These are phyloP conservation scores for Prosopocoilus inquinatus DNA, from an alignment of 2,888 invertebrate species.

Conservation along the genomic window DNA sequence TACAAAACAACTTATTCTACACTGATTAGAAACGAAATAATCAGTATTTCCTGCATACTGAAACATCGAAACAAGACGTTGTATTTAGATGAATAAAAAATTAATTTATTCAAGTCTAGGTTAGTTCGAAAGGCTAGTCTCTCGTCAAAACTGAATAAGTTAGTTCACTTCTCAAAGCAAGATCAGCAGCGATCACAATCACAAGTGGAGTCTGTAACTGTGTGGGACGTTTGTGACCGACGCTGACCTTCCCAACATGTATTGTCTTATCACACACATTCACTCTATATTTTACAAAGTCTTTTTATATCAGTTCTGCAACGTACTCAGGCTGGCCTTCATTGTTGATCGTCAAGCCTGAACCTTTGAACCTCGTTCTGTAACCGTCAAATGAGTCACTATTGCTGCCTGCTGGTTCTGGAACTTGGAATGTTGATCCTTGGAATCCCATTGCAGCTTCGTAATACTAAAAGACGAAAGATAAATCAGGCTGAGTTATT, in stretches of 20 bases:
- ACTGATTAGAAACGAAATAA: neutral
- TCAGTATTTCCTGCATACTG: neutral
- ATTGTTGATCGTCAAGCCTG: constrained; percentile 56
- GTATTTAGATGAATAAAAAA: neutral
- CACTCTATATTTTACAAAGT: constrained; percentile 16
- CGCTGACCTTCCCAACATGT: constrained; percentile 20
- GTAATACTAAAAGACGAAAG: constrained; percentile 53
- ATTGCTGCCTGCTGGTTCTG: constrained; percentile 54
- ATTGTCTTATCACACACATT: constrained; percentile 34
- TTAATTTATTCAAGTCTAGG: neutral
- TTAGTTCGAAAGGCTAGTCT: no score
- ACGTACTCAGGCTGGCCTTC: constrained; percentile 62
- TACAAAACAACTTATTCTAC: neutral
- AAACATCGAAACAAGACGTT: neutral
- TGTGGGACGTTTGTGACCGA: neutral
- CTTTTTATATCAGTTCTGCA: constrained; percentile 57
- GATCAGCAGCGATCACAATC: neutral
- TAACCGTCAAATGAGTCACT: constrained; percentile 51
- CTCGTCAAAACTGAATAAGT: no score
- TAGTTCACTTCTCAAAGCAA: no score
- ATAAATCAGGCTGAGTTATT: neutral
- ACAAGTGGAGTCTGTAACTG: neutral
- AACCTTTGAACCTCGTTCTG: constrained; percentile 43
- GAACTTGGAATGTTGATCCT: constrained; percentile 75
- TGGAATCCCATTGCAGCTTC: constrained; percentile 64